These are phyloP conservation scores for Procambarus virginalis DNA, from an alignment of 1,140 invertebrate species.

Conservation along the genomic window DNA sequence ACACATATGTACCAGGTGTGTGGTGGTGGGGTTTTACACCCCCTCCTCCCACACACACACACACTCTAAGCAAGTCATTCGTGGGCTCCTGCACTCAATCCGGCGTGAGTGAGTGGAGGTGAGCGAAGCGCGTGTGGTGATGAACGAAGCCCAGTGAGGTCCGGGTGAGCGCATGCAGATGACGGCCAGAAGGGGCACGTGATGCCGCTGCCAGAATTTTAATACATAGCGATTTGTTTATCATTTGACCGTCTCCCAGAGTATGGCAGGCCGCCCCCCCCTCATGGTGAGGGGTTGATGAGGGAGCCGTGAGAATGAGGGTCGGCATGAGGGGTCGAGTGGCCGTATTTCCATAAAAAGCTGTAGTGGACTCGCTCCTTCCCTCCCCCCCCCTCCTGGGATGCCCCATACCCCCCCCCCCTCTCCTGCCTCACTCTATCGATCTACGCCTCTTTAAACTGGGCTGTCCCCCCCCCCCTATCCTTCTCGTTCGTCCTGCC, in stretches of 20 bases:
- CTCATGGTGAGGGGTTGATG: neutral
- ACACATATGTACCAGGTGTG: too few relatives aligned
- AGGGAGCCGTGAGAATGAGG: neutral
- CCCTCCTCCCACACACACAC: neutral
- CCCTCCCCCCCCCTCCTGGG: neutral
- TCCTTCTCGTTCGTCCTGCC: neutral
- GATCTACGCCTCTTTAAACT: neutral
- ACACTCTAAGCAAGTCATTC: neutral
- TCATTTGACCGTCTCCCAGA: neutral
- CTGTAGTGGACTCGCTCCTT: neutral
- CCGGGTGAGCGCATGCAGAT: neutral
- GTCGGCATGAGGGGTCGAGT: neutral
- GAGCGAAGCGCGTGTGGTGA: neutral
- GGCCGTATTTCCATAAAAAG: neutral
- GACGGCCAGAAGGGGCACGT: neutral
- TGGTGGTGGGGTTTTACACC: too few relatives aligned
- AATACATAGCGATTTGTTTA: neutral
- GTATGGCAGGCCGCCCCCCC: neutral
- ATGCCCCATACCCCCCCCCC: too few relatives aligned
- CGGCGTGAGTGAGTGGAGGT: neutral
- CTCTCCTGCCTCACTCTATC: neutral
- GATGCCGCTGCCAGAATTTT: neutral
- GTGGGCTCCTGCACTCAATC: neutral
- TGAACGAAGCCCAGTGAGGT: neutral
- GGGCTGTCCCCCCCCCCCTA: neutral